phyloP scores from a whole-genome alignment of 1,140 invertebrate species.

The Tigriopus japonicus region DNA sequence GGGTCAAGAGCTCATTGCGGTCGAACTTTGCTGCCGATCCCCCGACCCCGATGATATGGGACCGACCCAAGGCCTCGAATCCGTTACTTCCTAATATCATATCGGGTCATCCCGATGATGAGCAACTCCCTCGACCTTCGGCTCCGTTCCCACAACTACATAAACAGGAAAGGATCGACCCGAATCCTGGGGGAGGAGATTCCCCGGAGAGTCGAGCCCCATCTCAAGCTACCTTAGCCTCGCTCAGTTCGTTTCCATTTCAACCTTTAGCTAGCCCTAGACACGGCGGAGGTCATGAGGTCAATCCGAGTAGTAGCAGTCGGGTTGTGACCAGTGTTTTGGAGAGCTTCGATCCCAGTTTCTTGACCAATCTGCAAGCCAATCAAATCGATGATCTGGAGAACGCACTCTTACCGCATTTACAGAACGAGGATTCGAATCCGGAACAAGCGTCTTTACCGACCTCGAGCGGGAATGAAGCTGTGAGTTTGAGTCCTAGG shows the following conservation, averaged over 20 bases:
- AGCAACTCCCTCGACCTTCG: not conserved
- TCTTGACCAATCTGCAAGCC: constrained; percentile 8
- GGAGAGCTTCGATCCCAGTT: constrained; percentile 3
- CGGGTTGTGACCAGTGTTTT: not conserved
- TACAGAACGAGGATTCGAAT: not conserved
- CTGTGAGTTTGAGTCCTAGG: too few relatives aligned
- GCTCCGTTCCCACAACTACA: not conserved
- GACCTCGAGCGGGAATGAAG: too few relatives aligned
- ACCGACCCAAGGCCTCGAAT: not conserved
- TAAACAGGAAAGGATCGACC: not conserved
- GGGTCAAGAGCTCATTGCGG: not conserved
- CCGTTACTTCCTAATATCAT: not conserved
- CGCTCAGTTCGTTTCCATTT: not conserved
- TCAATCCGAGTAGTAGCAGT: not conserved
- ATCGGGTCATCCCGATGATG: not conserved
- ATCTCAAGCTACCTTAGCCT: not conserved
- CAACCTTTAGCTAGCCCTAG: not conserved
- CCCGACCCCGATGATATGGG: not conserved
- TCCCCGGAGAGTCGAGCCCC: not conserved
- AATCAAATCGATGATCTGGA: constrained; percentile 14
- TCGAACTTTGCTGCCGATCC: too few relatives aligned
- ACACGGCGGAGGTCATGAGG: too few relatives aligned
- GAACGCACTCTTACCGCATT: constrained; percentile 10
- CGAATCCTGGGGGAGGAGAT: not conserved
- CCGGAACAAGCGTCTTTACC: too few relatives aligned